Evolutionary conservation across 2,113 vertebrate species (phyloP), one percentile per base, ranked within the genome.

Genomic region (Gallinago undulata): DNA sequence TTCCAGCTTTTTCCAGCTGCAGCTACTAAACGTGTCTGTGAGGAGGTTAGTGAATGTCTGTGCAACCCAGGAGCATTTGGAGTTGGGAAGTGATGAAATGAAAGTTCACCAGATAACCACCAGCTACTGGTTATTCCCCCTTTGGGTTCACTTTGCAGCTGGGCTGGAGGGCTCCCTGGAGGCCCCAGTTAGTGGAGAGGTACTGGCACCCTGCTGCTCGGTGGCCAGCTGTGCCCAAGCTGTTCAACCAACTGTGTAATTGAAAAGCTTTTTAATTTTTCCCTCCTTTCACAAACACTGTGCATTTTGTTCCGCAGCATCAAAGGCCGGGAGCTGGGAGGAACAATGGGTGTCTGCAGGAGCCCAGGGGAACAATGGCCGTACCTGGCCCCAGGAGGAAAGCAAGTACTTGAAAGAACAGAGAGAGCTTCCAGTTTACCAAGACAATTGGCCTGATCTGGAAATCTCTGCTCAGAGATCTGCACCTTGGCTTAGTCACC

Each of bases 291-390:
- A 87, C 91, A 95, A 95, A 96, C 89, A 95, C 91, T 79, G 93
- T 50, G 63, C 28, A 0, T 96, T 97, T 96, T 97, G 95, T 96
- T 94, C 96, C 22, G 43, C 85, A 90, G 93, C 95, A 96, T 96
- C 96, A 96, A 96, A 97, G 94, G 55, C 87, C 4, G 3, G 74
- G 84, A 92, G 89, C 90, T 79, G 0, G 5, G 7, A 51, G 19
- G 89, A 94, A 97, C 97, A 97, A 97, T 96, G 87, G 81, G 81
- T 0, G 1, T 31, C 89, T 90, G 89, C 72, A 63, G 75, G 78
- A 95, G 94, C 72, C 55, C 30, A 3, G 51, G 4, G 78, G 74
- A 97, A 97, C 97, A 97, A 97, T 96, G 96, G 69, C 62, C 2
- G 1, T 87, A 76, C 95, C 67, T 47, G 81, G 57, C 73, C 74